These are phyloP conservation scores for Alectoris magna DNA, from an alignment of 2,797 vertebrate genomes.

Conservation along the genomic window DNA sequence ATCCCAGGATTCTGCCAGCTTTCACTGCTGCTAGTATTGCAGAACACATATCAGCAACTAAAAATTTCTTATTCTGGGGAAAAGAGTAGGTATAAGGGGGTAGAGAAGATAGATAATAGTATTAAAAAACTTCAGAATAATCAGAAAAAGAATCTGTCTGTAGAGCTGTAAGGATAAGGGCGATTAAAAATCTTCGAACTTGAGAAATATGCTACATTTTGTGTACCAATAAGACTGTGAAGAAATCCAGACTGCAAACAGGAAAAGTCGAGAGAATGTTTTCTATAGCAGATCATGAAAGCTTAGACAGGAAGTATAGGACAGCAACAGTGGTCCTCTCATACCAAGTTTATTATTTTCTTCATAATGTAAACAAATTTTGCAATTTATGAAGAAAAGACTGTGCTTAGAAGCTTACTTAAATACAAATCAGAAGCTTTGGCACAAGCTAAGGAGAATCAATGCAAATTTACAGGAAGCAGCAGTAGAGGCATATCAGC, in stretches of 20 bases:
- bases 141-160: neutral
- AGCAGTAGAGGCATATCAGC: neutral
- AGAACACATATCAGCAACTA: neutral
- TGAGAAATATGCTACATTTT: neutral
- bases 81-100: neutral
- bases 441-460: neutral
- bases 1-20: neutral
- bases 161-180: neutral
- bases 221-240: neutral
- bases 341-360: neutral
- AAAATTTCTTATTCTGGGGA: neutral
- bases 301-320: neutral
- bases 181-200: neutral
- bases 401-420: neutral
- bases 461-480: neutral
- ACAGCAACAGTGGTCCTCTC: neutral
- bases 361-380: neutral
- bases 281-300: neutral
- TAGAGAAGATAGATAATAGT: neutral
- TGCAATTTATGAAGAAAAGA: neutral
- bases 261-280: neutral
- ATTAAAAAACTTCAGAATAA: neutral
- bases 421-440: neutral
- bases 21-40: neutral
- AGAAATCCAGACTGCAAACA: neutral